A percentile compares a stretch with the other conserved stretches of the same genome.
Conservation (phyloP, 2,113 vertebrate species). For the Megaceryle maxima region DNA sequence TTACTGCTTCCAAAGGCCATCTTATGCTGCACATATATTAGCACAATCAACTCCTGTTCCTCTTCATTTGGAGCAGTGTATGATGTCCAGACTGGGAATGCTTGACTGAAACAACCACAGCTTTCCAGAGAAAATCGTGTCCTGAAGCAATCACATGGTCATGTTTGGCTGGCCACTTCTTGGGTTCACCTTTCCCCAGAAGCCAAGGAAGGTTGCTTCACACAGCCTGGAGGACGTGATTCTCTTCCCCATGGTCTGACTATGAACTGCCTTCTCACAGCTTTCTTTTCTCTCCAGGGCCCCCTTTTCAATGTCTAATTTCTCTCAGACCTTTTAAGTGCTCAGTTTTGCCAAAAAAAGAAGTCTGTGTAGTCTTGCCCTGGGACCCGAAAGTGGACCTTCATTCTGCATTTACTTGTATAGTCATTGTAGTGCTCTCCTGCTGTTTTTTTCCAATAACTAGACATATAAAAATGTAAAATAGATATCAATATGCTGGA, state of each 20-base stretch:
- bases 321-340: background rate
- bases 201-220: background rate
- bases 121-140: background rate
- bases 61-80: background rate
- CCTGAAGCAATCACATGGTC: background rate
- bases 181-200: background rate
- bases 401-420: background rate
- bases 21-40: background rate
- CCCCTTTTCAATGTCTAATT: background rate
- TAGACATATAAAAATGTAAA: background rate
- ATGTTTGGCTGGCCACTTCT: background rate
- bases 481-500: background rate
- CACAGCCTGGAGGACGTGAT: background rate
- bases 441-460: background rate
- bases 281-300: background rate
- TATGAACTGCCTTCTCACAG: background rate
- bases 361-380: background rate
- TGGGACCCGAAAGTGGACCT: background rate
- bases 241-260: background rate
- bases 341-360: background rate
- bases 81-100: background rate
- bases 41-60: background rate
- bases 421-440: background rate
- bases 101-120: background rate
- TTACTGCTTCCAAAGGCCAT: background rate